Base-by-base conservation (phyloP, 2,113 vertebrate species). In the Callionymus lyra region DNA sequence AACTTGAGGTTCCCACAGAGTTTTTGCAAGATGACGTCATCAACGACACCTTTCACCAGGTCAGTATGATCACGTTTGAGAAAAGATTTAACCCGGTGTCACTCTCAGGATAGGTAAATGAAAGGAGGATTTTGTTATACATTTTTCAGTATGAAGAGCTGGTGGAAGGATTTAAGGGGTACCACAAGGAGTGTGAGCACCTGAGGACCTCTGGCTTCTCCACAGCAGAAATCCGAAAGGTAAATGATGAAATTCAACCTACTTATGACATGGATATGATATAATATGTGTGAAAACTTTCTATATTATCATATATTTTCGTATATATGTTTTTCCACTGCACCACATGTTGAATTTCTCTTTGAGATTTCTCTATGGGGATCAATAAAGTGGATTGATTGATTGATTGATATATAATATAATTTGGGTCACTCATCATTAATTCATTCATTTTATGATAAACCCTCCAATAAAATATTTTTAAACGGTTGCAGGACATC, bases 131-230 rank as follows among this genome's bases (percentile, higher is more conserved):
- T 46, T 1, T 15, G 36, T 6, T 15, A 12, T 54, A 1, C n/a
- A n/a, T n/a, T 80, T 75, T 38, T 3, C 53, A 99, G 95, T 97
- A 96, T 81, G 94, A 94, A 84, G 95, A 97, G 55, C 74, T 95
- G 57, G 92, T 99, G 77, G 94, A 92, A 68, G 82, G 81, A 41
- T 99, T 99, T 79, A 99, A 97, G 85, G 86, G 70, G 12, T 84
- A 90, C 34, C 95, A 99, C 72, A 99, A 95, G 76, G 91, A 98
- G 68, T 91, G 91, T 15, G 94, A 97, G 41, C 90, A 93, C 44
- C 87, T 99, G 47, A 95, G 88, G 79, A 88, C 83, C 34, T 97
- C 91, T 36, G 92, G 91, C 42, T 92, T 96, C 67, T 98, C 93
- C 59, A 91, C 90, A 12, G 87, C 92, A 65, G 94, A 99, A 79